Evolutionary conservation across 2,113 vertebrate genomes (phyloP), one percentile per base, ranked within the genome.

Genomic region (Hippocampus abdominalis): DNA sequence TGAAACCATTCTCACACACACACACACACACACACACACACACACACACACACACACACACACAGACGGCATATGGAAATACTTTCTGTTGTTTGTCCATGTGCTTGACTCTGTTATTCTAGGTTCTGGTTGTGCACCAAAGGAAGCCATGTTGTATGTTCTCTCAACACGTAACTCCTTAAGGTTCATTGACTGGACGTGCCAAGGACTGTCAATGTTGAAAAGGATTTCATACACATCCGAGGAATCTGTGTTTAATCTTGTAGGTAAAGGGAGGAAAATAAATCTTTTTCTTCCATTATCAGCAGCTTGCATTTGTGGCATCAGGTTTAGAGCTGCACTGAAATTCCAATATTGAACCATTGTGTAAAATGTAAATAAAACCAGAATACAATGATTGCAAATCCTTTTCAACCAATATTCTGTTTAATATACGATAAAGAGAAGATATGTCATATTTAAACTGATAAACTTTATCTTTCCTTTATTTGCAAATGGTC

Each of bases 61-160:
- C 23, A 36, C 15, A 32, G 29, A 36, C 29, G 15, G 57, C 75
- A 84, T 73, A 70, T 84, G 83, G 84, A 75, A 86, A 72, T 61
- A 63, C 70, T 87, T 73, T 68, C 8, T 36, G 39, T 27, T 74
- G 79, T 86, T 75, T 78, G 79, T 77, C 39, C 65, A 23, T 81
- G 76, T 63, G 62, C 69, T 76, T 62, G 23, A 32, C 74, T 40
- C 9, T 81, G 77, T 81, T 78, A 76, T 82, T 60, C 71, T 75
- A 65, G 67, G 66, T 74, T 83, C 67, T 67, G 69, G 74, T 80
- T 81, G 60, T 63, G 32, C 42, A 53, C 57, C 72, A 64, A 13
- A 49, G 51, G 67, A 69, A 56, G 62, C 70, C 62, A 67, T 53
- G 32, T 25, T 69, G 71, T 53, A 71, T n/a, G 13, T 72, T 65